Evolutionary conservation across 2,888 invertebrate genomes (phyloP), one percentile per base, ranked within the genome.

Genomic region (Leptopterna dolabrata): DNA sequence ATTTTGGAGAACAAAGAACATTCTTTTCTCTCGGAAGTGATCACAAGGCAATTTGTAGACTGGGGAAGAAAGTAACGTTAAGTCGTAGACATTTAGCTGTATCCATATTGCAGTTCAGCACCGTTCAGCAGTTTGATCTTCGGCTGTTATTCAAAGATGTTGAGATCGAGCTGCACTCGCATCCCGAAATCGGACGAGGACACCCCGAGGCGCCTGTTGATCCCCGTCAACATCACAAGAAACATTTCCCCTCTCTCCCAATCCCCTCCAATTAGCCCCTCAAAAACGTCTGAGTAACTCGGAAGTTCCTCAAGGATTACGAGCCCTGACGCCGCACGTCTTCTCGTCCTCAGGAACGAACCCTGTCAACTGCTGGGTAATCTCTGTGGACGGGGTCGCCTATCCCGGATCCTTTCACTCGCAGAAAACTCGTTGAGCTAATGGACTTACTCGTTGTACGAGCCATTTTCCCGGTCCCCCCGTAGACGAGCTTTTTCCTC

Each of bases 391-490:
- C 73, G 36, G 19, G 73, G 29, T 51, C 51, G 51, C 51, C 63
- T 11, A 24, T 11, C 63, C 47, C 63, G 1, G n/a, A 55, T 19
- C 63, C 24, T 63, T 24, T 24, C 24, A 24, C 4, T 4, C 24
- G 63, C n/a, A 63, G 63, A 63, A 63, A 63, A 63, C 24, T 63
- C 24, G 6, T 19, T 11, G 55, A n/a, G 81, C 81, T 81, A 81
- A 81, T 81, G 81, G 81, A 81, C 81, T 81, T 81, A 81, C 51
- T 47, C 30, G n/a, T 51, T 63, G 63, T 63, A 4, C 63, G 63
- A 63, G 55, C 81, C 30, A 16, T 51, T 45, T 45, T 30, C 41
- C n/a, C 43, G 6, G 29, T 9, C 24, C 9, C 24, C 24, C 63
- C 63, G 16, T 51, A 63, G 63, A 63, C 24, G 63, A 63, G 63